Evolutionary conservation across 2,113 vertebrate genomes (phyloP).

Genomic region (Brevimyrus niger): DNA sequence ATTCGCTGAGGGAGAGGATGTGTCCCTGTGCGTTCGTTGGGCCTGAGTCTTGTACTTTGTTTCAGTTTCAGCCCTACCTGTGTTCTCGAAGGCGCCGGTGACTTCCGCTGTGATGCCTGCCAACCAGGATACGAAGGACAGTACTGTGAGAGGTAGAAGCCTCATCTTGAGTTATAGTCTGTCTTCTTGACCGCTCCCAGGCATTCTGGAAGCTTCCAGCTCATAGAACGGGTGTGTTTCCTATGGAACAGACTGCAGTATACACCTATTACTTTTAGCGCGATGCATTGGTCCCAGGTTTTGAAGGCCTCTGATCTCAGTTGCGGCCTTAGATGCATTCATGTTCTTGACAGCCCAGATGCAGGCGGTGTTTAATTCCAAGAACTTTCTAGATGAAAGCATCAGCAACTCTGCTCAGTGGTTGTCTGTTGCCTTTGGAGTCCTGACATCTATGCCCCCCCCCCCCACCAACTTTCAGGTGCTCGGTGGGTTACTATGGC

Average conservation of each 20-base stretch:
- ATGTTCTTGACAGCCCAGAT: not conserved
- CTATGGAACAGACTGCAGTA: not conserved
- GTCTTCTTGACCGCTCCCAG: not conserved
- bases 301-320: not conserved
- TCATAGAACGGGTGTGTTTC: not conserved
- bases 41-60: not conserved
- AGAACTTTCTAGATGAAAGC: not conserved
- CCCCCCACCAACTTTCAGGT: conserved; percentile 54
- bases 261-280: not conserved
- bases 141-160: conserved; percentile 79
- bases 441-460: not conserved
- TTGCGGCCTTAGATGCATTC: not conserved
- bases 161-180: not conserved
- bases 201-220: not conserved
- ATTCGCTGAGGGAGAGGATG: not conserved
- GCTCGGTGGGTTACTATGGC: conserved; percentile 76
- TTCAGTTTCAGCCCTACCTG: conserved; percentile 86
- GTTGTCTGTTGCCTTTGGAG: not conserved
- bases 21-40: not conserved
- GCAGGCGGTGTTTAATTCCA: not conserved
- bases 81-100: conserved; percentile 58
- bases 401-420: not conserved
- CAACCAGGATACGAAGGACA: conserved; percentile 75
- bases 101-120: conserved; percentile 78
- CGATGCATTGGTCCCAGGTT: not conserved